Conservation (phyloP, 2,888 invertebrate genomes). For the Hirtodrosophila cameraria region DNA sequence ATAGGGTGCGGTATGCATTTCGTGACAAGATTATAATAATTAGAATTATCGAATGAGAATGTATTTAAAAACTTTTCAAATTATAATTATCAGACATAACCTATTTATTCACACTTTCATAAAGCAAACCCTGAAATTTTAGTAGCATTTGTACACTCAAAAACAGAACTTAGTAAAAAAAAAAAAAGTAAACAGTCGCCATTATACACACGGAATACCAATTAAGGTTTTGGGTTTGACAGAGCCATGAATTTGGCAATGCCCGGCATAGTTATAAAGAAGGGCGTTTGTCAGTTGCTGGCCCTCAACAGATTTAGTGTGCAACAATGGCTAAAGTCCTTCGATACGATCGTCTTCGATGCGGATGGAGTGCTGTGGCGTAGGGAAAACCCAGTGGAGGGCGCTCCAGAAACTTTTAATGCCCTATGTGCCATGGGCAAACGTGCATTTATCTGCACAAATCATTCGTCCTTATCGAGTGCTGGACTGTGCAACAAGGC, state of each 20-base stretch:
- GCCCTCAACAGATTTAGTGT: constrained; percentile 43
- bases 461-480: constrained; percentile 45
- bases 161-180: not conserved
- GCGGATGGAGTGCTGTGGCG: constrained; percentile 60
- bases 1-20: too few species aligned
- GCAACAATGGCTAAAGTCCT: constrained; percentile 50
- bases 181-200: not conserved
- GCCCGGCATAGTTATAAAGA: constrained; percentile 15
- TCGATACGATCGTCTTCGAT: constrained; percentile 55
- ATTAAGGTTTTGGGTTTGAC: not conserved
- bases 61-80: too few species aligned
- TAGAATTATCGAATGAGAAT: too few species aligned
- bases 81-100: too few species aligned
- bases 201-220: not conserved
- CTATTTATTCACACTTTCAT: too few species aligned
- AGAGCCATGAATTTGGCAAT: constrained; percentile 23
- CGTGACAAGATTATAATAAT: too few species aligned
- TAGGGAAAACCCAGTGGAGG: constrained; percentile 19
- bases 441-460: constrained; percentile 53
- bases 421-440: constrained; percentile 60
- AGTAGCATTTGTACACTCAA: not conserved
- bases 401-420: constrained; percentile 56
- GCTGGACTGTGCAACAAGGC: constrained; percentile 30
- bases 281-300: constrained; percentile 50
- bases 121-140: not conserved